Evolutionary conservation across 1,140 invertebrate species (phyloP), one percentile per base, ranked within the genome.

Genomic region (Ptiloglossa arizonensis): DNA sequence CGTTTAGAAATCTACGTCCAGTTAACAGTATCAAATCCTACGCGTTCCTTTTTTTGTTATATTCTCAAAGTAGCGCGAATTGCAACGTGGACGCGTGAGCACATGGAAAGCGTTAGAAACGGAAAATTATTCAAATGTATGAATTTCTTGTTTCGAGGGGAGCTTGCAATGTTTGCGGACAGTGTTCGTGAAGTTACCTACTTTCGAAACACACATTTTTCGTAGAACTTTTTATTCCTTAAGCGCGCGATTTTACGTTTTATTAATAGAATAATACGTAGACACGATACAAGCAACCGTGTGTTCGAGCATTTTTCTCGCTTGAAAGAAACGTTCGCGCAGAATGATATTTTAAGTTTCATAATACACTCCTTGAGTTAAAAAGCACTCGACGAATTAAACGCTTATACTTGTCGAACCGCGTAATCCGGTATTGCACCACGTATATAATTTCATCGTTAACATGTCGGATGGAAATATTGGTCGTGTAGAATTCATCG

Each of bases 11-110:
- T 73, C 32, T 38, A 44, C n/a, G 11, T 6, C 29, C 41, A 22
- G 8, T 19, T 38, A 50, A 35, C 38, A 15, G 5, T 17, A 22
- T 62, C 19, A 35, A 62, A 38, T 64, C 60, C 48, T 41, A 73
- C 48, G 48, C 35, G 13, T 32, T 41, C 13, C 44, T 56, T 57
- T 64, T 57, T 64, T 66, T 29, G n/a, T n/a, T 44, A 11, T 71
- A 27, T 29, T 13, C 19, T 1, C 24, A n/a, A 22, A 38, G 60
- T 19, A 1, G 5, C 19, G 13, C 4, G 19, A 11, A 24, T 66
- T n/a, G 56, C 50, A 44, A 41, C 59, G 29, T 41, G 29, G 44
- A 13, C 5, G 11, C 11, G 11, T 22, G 41, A 66, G 60, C 44
- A n/a, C 29, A 41, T 32, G 54, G 5, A 57, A 44, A 64, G 8